Conservation (phyloP, 2,888 invertebrate species). For the Cantharis flavilabris region DNA sequence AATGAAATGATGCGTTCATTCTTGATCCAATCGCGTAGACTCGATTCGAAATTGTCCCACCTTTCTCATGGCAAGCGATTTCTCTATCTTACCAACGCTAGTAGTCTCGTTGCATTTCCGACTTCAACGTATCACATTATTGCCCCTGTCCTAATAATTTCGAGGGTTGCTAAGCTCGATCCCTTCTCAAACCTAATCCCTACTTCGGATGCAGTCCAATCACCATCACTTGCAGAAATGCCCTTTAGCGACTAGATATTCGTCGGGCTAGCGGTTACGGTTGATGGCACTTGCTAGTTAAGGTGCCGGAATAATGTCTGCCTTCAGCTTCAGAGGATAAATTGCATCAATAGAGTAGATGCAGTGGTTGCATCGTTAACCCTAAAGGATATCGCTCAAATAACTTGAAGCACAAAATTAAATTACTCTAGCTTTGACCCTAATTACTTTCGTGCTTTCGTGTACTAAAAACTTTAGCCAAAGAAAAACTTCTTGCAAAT, state of each 20-base stretch:
- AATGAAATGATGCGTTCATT: conserved; percentile 36
- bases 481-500: not conserved
- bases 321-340: conserved; percentile 13
- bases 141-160: conserved; percentile 11
- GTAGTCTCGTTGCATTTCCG: conserved; percentile 4
- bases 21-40: conserved; percentile 32
- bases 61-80: not conserved
- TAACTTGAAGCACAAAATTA: not conserved
- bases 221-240: conserved; percentile 42
- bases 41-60: not conserved
- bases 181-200: conserved; percentile 33
- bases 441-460: not conserved
- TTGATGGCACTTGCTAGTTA: conserved; percentile 32
- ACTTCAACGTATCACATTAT: conserved; percentile 5
- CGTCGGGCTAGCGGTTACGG: conserved; percentile 40
- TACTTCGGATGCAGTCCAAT: conserved; percentile 39
- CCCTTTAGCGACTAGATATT: conserved; percentile 37
- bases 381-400: not conserved
- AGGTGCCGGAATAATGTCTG: conserved; percentile 20
- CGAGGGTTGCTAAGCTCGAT: conserved; percentile 25
- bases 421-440: not conserved
- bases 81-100: not conserved
- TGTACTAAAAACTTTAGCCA: not conserved
- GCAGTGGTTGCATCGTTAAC: conserved; percentile 4
- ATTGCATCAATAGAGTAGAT: conserved; percentile 17